Evolutionary conservation across 2,113 vertebrate species (phyloP).

Genomic region (Thunnus thynnus): DNA sequence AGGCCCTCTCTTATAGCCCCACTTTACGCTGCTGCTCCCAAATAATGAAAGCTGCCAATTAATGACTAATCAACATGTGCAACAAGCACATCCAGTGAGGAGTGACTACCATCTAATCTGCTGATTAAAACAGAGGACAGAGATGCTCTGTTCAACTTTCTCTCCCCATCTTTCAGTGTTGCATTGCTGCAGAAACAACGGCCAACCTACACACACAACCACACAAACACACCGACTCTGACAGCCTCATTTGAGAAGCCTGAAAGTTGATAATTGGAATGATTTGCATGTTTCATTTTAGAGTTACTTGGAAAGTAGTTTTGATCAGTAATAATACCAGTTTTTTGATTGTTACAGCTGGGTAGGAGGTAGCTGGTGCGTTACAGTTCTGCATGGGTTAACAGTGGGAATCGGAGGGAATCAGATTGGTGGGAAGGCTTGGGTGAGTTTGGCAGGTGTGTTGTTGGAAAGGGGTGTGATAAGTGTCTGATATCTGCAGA

Average conservation of each 20-base stretch:
- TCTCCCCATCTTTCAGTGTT: conserved; percentile 21
- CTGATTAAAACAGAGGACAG: conserved; percentile 82
- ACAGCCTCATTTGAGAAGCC: conserved; percentile 4
- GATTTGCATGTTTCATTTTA: conserved; percentile 20
- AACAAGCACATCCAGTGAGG: conserved; percentile 81
- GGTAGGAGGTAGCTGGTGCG: neutral
- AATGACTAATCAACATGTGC: conserved; percentile 84
- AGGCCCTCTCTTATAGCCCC: conserved; percentile 80
- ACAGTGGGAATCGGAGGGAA: conserved; percentile 1
- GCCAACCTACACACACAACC: conserved; percentile 10
- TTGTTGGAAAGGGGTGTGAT: conserved; percentile 1
- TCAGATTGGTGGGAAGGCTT: neutral
- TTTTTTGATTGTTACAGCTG: no score
- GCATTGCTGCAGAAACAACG: conserved; percentile 50
- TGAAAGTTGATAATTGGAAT: conserved; percentile 28
- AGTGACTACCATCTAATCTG: conserved; percentile 80
- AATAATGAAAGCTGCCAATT: conserved; percentile 84
- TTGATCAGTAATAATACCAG: conserved; percentile 19
- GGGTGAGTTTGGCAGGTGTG: conserved; percentile 15
- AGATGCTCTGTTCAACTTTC: conserved; percentile 76
- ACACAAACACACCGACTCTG: conserved; percentile 2
- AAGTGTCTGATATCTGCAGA: conserved; percentile 9
- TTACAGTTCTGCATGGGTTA: conserved; percentile 19
- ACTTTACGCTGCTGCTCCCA: conserved; percentile 80
- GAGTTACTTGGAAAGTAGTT: conserved; percentile 1